Percentiles rank a stretch among this genome's conserved stretches.
Evolutionary conservation across 2,888 invertebrate genomes (phyloP).

Genomic region (Acronicta leporina): DNA sequence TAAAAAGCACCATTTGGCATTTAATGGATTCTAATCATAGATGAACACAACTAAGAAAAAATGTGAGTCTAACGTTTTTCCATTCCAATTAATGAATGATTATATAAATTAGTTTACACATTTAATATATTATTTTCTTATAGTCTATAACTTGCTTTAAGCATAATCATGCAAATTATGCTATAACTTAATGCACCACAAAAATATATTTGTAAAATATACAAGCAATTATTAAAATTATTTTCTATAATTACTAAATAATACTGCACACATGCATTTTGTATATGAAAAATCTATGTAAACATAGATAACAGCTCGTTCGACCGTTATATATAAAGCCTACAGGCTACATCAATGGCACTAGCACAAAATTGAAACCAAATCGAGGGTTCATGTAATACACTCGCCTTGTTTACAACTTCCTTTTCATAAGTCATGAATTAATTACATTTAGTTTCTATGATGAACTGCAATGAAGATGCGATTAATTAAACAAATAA

Average conservation of each 20-base stretch:
- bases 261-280: constrained; percentile 83
- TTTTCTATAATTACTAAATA: constrained; percentile 70
- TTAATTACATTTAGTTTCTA: constrained; percentile 21
- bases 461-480: constrained; percentile 53
- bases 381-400: constrained; percentile 32
- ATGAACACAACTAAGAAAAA: constrained; percentile 38
- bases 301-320: constrained; percentile 76
- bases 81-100: constrained; percentile 36
- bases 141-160: constrained; percentile 38
- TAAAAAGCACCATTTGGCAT: constrained; percentile 57
- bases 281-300: constrained; percentile 73
- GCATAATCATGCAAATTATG: constrained; percentile 55
- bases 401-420: constrained; percentile 42
- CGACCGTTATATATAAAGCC: constrained; percentile 50
- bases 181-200: constrained; percentile 50
- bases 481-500: constrained; percentile 57
- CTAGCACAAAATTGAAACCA: constrained; percentile 57
- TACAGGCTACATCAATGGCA: constrained; percentile 64
- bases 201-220: constrained; percentile 60
- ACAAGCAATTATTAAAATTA: constrained; percentile 66
- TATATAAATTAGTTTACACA: constrained; percentile 29
- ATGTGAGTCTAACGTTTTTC: constrained; percentile 43
- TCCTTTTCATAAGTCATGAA: constrained; percentile 24
- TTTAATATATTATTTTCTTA: constrained; percentile 39
- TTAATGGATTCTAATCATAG: constrained; percentile 53